Percentiles rank a stretch among this genome's conserved stretches.
These are phyloP conservation scores for Phalloptychus januarius DNA, from an alignment of 2,797 vertebrate genomes.

Conservation along the genomic window DNA sequence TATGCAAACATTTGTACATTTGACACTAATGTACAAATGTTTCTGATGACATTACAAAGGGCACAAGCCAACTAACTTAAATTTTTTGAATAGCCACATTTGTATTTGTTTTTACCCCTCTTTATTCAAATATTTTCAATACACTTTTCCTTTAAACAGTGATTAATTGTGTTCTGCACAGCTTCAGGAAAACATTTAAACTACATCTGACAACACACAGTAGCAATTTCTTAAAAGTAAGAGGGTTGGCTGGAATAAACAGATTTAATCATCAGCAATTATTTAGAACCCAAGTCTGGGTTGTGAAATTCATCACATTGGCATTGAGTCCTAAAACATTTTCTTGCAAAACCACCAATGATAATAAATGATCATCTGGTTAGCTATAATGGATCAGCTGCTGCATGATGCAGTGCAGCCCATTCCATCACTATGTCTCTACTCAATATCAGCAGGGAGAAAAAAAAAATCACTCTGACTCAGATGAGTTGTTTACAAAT, in stretches of 20 bases:
- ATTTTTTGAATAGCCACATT: not conserved
- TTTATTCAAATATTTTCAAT: not conserved
- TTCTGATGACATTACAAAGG: not conserved
- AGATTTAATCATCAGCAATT: not conserved
- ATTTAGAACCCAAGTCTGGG: not conserved
- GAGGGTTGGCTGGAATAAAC: not conserved
- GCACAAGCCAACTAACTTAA: not conserved
- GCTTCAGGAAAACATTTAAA: not conserved
- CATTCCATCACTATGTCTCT: not conserved
- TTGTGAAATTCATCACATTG: not conserved
- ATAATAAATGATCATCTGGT: not conserved
- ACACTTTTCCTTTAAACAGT: not conserved
- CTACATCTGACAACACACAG: not conserved
- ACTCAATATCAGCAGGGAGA: not conserved
- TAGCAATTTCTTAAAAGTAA: not conserved
- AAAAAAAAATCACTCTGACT: not conserved
- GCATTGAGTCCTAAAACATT: not conserved
- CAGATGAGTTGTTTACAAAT: constrained; percentile 1
- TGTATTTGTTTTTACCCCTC: not conserved
- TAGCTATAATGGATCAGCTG: not conserved
- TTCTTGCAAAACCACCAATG: not conserved
- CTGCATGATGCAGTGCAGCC: not conserved
- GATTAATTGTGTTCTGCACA: not conserved
- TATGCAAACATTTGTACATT: too few relatives aligned
- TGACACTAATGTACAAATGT: not conserved